These are phyloP conservation scores for Colletes latitarsis DNA, from an alignment of 1,140 invertebrate genomes.

Conservation along the genomic window DNA sequence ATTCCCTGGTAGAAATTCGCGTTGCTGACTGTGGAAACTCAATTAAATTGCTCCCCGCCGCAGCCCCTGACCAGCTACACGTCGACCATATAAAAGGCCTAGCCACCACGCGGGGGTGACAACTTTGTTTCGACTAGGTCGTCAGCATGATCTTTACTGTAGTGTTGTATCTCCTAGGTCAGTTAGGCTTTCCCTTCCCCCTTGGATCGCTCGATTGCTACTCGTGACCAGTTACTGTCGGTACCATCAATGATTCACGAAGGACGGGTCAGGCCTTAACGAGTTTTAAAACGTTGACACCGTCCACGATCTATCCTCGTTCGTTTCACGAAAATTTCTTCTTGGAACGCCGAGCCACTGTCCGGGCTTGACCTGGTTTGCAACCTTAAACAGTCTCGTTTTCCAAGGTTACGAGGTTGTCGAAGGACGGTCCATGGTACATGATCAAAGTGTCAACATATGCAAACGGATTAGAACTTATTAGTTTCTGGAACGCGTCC, in stretches of 20 bases:
- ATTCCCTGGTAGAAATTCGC: not conserved
- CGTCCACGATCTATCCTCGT: not conserved
- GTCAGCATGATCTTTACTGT: constrained; percentile 27
- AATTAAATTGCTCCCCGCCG: not conserved
- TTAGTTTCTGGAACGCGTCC: not conserved
- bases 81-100: constrained; percentile 9
- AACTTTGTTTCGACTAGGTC: not conserved
- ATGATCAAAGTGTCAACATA: too few species aligned
- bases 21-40: not conserved
- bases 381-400: not conserved
- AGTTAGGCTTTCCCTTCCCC: constrained; percentile 24
- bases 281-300: constrained; percentile 25
- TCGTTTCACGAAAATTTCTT: constrained; percentile 9
- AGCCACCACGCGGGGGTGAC: not conserved
- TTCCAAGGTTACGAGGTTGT: too few species aligned
- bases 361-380: not conserved
- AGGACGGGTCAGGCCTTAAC: constrained; percentile 40
- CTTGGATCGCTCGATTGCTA: constrained; percentile 24
- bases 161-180: constrained; percentile 61
- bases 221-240: constrained; percentile 29
- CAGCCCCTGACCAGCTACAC: too few species aligned
- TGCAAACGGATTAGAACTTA: constrained; percentile 23
- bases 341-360: too few species aligned
- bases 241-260: constrained; percentile 32
- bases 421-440: too few species aligned